Evolutionary conservation across 2,113 vertebrate genomes (phyloP).

Genomic region (Lophochroa leadbeateri): DNA sequence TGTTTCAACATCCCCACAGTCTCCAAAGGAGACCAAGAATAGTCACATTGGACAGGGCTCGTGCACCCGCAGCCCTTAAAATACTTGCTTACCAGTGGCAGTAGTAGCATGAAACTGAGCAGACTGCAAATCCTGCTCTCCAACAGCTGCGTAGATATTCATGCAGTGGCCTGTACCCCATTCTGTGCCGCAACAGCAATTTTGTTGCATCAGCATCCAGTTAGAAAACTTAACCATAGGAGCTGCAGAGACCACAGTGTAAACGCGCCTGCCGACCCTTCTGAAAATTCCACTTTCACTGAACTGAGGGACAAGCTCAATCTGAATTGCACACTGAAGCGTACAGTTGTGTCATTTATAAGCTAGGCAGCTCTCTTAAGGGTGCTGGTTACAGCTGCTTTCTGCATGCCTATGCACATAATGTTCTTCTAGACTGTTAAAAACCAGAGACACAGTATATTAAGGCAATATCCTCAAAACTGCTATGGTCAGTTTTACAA

Average conservation of each 20-base stretch:
- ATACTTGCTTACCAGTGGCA: not conserved
- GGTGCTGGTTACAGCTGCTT: not conserved
- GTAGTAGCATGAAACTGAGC: not conserved
- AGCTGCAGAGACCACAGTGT: not conserved
- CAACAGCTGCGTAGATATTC: not conserved
- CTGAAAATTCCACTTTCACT: not conserved
- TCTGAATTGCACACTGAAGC: not conserved
- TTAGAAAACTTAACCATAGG: rapidly evolving
- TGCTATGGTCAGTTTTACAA: not conserved
- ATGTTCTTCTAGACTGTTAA: not conserved
- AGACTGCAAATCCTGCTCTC: not conserved
- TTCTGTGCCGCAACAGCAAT: not conserved
- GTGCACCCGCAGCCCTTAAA: not conserved
- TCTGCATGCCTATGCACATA: not conserved
- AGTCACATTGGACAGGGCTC: not conserved
- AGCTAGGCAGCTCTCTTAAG: not conserved
- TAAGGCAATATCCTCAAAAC: not conserved
- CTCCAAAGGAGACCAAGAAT: not conserved
- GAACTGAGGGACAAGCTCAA: not conserved
- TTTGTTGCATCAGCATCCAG: not conserved
- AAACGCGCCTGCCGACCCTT: not conserved
- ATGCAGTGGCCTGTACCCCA: rapidly evolving
- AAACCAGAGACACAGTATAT: not conserved
- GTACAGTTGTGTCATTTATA: not conserved
- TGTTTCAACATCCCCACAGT: not conserved